Conservation (phyloP, 2,797 vertebrate species). For the Amniataba percoides region DNA sequence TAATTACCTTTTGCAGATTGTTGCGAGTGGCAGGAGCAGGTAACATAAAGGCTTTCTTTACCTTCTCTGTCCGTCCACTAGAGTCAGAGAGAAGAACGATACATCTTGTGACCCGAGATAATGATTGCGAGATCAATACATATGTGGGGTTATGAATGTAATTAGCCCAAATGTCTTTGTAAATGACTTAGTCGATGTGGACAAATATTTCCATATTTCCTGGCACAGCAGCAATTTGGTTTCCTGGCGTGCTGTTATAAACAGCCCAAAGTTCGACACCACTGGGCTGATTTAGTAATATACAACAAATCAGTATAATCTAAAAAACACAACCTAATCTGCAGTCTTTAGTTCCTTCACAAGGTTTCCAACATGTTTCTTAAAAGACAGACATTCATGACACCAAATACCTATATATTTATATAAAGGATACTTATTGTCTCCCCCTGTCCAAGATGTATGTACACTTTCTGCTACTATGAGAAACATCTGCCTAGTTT, state of each 20-base stretch:
- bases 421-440: not conserved
- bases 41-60: constrained; percentile 1
- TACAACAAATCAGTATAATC: not conserved
- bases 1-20: not conserved
- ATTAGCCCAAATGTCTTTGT: not conserved
- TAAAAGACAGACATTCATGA: no score
- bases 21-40: not conserved
- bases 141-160: not conserved
- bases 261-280: not conserved
- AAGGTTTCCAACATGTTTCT: no score
- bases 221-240: not conserved
- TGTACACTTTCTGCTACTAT: not conserved
- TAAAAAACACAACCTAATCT: no score
- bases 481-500: not conserved
- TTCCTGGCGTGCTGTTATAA: not conserved
- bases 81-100: not conserved
- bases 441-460: not conserved
- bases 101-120: not conserved
- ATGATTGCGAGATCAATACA: not conserved
- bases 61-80: not conserved
- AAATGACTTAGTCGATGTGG: not conserved
- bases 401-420: no score
- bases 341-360: no score
- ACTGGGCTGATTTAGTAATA: not conserved
- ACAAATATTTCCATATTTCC: not conserved